A percentile compares a stretch with the other conserved stretches of the same genome.
phyloP scores from a whole-genome alignment of 2,113 vertebrate genomes.

The Tichodroma muraria region DNA sequence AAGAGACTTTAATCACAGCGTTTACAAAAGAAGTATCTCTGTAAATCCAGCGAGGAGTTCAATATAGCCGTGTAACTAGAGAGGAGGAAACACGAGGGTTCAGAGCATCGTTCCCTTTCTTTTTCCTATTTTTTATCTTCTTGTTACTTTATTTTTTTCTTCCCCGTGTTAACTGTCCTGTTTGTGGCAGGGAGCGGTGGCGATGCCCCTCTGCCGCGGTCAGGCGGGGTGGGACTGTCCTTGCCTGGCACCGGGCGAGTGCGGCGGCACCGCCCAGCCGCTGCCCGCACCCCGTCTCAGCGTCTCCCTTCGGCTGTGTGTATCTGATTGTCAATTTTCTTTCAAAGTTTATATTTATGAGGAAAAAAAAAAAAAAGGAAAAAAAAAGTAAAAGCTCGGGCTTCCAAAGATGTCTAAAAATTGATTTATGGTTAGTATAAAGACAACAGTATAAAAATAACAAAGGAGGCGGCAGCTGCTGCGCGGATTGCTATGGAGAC shows the following conservation, averaged over 20 bases:
- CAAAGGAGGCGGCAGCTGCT: constrained; percentile 57
- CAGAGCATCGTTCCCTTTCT: neutral
- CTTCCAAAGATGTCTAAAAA: constrained; percentile 56
- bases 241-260: neutral
- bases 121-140: neutral
- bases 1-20: constrained; percentile 53
- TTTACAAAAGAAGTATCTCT: constrained; percentile 66
- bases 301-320: constrained; percentile 12
- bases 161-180: neutral
- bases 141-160: neutral
- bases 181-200: neutral
- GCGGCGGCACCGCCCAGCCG: neutral
- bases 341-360: constrained; percentile 61
- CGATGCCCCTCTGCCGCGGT: neutral
- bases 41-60: constrained; percentile 53
- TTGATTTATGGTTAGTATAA: constrained; percentile 63
- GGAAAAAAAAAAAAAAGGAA: neutral
- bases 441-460: constrained; percentile 60
- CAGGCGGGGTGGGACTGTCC: neutral
- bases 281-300: neutral
- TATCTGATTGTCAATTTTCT: constrained; percentile 75
- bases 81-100: constrained; percentile 53
- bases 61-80: constrained; percentile 59
- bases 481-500: constrained; percentile 46
- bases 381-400: constrained; percentile 36